phyloP scores from a whole-genome alignment of 2,113 vertebrate species.

The Neotoma lepida region DNA sequence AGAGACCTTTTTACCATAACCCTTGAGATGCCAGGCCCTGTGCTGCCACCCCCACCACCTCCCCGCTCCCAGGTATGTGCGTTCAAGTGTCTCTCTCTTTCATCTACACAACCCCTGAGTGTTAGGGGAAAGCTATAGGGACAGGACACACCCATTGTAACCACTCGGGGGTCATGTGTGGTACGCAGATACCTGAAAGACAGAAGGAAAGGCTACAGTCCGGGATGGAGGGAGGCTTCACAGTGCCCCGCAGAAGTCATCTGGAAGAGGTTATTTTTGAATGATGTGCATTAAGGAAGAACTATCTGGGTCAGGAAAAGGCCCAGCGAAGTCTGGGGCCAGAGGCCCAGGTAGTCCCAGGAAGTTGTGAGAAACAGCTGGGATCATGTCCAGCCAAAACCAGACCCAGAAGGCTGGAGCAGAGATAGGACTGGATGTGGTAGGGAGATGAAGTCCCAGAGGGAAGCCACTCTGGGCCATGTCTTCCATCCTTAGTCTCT shows the following conservation, averaged over 20 bases:
- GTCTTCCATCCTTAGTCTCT: constrained; percentile 50
- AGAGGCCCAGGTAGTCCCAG: not conserved
- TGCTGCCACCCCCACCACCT: too few relatives aligned
- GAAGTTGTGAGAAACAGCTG: not conserved
- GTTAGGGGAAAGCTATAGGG: not conserved
- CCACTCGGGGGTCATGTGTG: not conserved
- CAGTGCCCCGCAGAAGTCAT: not conserved
- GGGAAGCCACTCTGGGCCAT: not conserved
- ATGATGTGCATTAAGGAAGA: fast-evolving
- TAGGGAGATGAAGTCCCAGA: not conserved
- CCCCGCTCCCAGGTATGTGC: too few relatives aligned
- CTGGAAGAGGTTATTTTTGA: not conserved
- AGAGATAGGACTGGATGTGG: not conserved
- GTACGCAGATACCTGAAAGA: not conserved
- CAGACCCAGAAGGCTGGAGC: not conserved
- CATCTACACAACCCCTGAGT: not conserved
- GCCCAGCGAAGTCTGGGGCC: not conserved
- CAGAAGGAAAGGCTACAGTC: not conserved
- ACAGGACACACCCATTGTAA: not conserved
- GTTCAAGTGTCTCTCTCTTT: not conserved
- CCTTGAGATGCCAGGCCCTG: not conserved
- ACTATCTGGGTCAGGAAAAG: not conserved
- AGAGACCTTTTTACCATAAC: not conserved
- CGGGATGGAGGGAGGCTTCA: too few relatives aligned
- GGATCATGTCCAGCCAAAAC: not conserved